Conservation (phyloP, 2,797 vertebrate genomes). For the Thaleichthys pacificus region DNA sequence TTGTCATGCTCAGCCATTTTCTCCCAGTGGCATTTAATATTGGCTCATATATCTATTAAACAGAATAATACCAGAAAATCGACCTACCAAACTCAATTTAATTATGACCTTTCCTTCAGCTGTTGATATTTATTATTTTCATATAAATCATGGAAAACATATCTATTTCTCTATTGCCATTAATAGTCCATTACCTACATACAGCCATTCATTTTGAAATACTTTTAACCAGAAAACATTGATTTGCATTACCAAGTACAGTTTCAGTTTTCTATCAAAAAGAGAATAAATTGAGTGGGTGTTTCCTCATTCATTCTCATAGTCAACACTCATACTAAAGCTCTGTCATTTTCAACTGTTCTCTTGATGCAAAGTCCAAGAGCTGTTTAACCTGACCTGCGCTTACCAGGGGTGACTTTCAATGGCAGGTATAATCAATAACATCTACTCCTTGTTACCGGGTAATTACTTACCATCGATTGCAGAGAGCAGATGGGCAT, state of each 20-base stretch:
- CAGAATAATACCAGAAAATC: not conserved
- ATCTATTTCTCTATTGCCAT: not conserved
- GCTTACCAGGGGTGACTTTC: slow-evolving; percentile 32
- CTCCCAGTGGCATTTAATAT: too few species aligned
- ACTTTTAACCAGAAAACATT: not conserved
- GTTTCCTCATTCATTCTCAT: not conserved
- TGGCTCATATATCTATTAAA: not conserved
- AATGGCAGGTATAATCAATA: slow-evolving; percentile 47
- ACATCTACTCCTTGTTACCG: slow-evolving; percentile 30
- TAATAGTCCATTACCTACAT: not conserved
- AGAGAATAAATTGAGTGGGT: not conserved
- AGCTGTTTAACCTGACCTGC: slow-evolving; percentile 24
- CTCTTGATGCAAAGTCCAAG: slow-evolving; percentile 28
- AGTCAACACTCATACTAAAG: not conserved
- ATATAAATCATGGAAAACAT: too few species aligned
- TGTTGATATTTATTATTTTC: not conserved
- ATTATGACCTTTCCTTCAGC: not conserved
- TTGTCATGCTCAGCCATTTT: not conserved
- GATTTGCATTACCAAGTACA: not conserved
- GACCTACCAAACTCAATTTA: not conserved
- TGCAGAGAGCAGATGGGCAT: slow-evolving; percentile 30
- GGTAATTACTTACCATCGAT: slow-evolving; percentile 46
- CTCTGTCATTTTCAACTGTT: slow-evolving; percentile 3
- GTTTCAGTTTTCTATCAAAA: not conserved
- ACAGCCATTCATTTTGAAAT: not conserved